Evolutionary conservation across 2,797 vertebrate species (phyloP), one percentile per base, ranked within the genome.

Genomic region (Pseudotriccus pelzelni): DNA sequence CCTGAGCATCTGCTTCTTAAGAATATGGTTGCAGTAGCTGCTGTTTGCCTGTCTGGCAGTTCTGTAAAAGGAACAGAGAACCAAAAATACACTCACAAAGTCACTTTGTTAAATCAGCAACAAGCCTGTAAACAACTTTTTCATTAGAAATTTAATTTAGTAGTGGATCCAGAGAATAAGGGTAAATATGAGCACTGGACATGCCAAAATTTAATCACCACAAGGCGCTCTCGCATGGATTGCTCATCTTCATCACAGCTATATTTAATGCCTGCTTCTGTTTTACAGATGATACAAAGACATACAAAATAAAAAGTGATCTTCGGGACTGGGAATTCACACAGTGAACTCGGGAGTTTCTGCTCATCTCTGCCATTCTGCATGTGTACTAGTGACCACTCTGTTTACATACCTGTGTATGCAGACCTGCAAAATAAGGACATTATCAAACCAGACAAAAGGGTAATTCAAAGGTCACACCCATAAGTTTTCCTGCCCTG

Each of bases 1-100:
- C 66, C 69, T 86, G 58, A 89, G 55, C 58, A 66, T 27, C 78
- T 81, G 15, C 32, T 81, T 94, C 52, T 79, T 74, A 46, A 67
- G 68, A 81, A 89, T 9, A 37, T 5, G 6, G 10, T 47, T 82
- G 82, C n/a, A 39, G 37, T 37, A 76, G 30, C n/a, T 87, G 41
- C 86, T 82, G 36, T 59, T 80, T 56, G 19, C 39, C 60, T 82
- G 19, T 10, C 52, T 73, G 52, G 43, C 16, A 53, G 25, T 37
- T 34, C 30, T 79, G 84, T 32, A 53, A 58, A 76, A 75, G 16
- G 16, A 46, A 43, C 25, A 50, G 47, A 34, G 15, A 21, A 43
- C 15, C 3, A 15, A 82, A 92, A 90, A 63, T 28, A 43, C 15
- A 46, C 12, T 46, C 59, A 46, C 12, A 37, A 63, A 82, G 23